A percentile compares a stretch with the other conserved stretches of the same genome.
These are phyloP conservation scores for Discoglossus pictus DNA, from an alignment of 2,797 vertebrate genomes.

Conservation along the genomic window DNA sequence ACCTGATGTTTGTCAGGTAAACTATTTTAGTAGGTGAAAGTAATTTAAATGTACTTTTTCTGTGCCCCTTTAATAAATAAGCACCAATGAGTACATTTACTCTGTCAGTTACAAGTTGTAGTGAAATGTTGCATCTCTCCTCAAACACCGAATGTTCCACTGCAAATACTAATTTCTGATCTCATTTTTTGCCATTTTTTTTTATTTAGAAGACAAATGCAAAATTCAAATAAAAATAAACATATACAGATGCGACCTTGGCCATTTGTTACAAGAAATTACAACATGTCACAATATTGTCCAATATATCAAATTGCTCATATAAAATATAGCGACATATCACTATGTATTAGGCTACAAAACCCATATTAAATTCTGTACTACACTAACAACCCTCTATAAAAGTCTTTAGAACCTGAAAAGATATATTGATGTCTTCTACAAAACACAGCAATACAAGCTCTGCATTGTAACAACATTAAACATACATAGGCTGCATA, in stretches of 20 bases:
- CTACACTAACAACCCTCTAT: constrained; percentile 37
- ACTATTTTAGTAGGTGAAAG: too few relatives aligned
- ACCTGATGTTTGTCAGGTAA: too few relatives aligned
- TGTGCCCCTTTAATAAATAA: too few relatives aligned
- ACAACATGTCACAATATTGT: not conserved
- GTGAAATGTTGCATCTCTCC: too few relatives aligned
- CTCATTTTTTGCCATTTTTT: not conserved
- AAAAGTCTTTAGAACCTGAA: constrained; percentile 23
- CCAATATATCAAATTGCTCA: constrained; percentile 31
- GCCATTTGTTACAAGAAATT: constrained; percentile 10
- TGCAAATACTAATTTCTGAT: constrained; percentile 1
- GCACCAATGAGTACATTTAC: too few relatives aligned
- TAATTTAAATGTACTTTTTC: too few relatives aligned
- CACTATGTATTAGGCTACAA: constrained; percentile 27
- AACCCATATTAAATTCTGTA: constrained; percentile 39
- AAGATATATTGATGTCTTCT: constrained; percentile 32
- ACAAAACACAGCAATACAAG: constrained; percentile 23
- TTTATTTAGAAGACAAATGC: not conserved
- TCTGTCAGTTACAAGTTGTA: too few relatives aligned
- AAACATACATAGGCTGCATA: constrained; percentile 21
- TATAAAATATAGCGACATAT: too few relatives aligned
- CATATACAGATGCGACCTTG: constrained; percentile 12
- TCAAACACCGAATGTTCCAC: constrained; percentile 5
- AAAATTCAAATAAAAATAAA: constrained; percentile 2
- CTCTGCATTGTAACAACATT: constrained; percentile 40